These are phyloP conservation scores for Drosophila paramelanica DNA, from an alignment of 2,888 invertebrate genomes.

Conservation along the genomic window DNA sequence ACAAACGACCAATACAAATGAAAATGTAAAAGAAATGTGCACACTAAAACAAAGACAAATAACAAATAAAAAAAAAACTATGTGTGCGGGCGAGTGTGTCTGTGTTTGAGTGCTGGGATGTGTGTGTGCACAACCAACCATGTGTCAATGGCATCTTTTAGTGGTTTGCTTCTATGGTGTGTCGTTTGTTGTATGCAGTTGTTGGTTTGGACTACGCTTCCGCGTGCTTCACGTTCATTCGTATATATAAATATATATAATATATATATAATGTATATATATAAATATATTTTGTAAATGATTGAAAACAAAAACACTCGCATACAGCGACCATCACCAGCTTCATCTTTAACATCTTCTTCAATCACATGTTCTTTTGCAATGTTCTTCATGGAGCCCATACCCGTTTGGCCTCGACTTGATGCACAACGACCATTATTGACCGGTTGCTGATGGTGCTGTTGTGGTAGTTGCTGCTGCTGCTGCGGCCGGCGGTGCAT, in stretches of 20 bases:
- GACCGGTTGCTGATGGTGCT: constrained; percentile 17
- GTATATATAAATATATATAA: constrained; percentile 11
- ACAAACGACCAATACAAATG: not conserved
- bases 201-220: constrained; percentile 17
- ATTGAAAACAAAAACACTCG: constrained; percentile 17
- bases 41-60: constrained; percentile 39
- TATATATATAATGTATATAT: too few species aligned
- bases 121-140: constrained; percentile 21
- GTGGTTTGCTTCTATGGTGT: constrained; percentile 8
- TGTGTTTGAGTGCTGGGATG: constrained; percentile 26
- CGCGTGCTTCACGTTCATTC: constrained; percentile 73
- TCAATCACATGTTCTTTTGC: constrained; percentile 2
- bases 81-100: constrained; percentile 13
- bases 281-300: not conserved
- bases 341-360: constrained; percentile 15
- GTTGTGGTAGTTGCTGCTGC: constrained; percentile 25
- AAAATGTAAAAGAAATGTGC: constrained; percentile 32
- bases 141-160: constrained; percentile 9
- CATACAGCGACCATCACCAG: constrained; percentile 50
- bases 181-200: constrained; percentile 13
- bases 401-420: constrained; percentile 56
- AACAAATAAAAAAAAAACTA: constrained; percentile 35
- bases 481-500: constrained; percentile 72
- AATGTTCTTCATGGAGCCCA: constrained; percentile 24
- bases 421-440: constrained; percentile 41